Conservation (phyloP, 1,140 invertebrate genomes). For the Diploscapter pachys region DNA sequence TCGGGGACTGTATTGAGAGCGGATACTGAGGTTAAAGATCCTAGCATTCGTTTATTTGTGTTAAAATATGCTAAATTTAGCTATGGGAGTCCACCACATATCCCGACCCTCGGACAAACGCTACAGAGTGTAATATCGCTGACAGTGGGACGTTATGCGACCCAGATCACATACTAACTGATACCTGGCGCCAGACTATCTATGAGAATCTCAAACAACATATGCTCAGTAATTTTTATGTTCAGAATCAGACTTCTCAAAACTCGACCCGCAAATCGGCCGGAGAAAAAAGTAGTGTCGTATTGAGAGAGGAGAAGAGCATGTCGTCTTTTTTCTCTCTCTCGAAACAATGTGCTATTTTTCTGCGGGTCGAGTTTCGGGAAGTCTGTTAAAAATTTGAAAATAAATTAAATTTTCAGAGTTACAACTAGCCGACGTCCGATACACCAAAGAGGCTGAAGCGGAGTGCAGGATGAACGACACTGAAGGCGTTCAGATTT, state of each 20-base stretch:
- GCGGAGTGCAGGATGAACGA: conserved; percentile 15
- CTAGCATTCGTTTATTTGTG: neutral
- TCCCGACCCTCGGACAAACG: conserved; percentile 28
- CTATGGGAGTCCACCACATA: conserved; percentile 20
- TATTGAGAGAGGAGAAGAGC: neutral
- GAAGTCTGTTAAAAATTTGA: neutral
- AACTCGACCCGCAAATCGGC: too few relatives aligned
- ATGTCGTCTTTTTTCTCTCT: too few relatives aligned
- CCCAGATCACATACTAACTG: conserved; percentile 32
- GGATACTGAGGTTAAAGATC: conserved; percentile 14
- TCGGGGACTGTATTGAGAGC: conserved; percentile 23
- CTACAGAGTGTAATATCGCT: conserved; percentile 25
- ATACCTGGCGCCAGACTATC: conserved; percentile 28
- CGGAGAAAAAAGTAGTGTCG: neutral
- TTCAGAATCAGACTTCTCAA: neutral
- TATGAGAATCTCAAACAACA: conserved; percentile 3
- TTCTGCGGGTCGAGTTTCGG: too few relatives aligned
- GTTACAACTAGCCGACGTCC: conserved; percentile 17
- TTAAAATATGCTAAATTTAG: conserved; percentile 1
- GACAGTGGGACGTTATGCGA: conserved; percentile 21
- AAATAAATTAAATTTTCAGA: conserved; percentile 3
- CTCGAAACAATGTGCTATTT: too few relatives aligned
- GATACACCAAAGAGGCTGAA: conserved; percentile 12
- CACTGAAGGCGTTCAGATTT: conserved; percentile 21
- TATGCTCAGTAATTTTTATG: conserved; percentile 15